Conservation (phyloP, 2,888 invertebrate species). For the Napeogenes sylphis region DNA sequence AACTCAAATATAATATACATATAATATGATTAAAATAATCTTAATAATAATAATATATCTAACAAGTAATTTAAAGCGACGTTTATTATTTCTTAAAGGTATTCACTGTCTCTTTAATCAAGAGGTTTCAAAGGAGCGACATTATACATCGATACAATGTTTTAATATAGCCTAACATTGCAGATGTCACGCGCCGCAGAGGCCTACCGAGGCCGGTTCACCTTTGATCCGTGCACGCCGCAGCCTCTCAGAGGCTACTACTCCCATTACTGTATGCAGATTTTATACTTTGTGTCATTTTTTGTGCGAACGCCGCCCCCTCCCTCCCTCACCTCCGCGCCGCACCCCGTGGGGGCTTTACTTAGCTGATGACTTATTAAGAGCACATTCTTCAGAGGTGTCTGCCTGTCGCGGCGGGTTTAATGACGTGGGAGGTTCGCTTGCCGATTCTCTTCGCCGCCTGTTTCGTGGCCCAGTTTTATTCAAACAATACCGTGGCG, state of each 20-base stretch:
- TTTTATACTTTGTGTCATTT: constrained; percentile 75
- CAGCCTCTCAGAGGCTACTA: constrained; percentile 65
- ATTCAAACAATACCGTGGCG: constrained; percentile 30
- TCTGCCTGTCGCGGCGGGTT: constrained; percentile 69
- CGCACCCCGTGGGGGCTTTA: constrained; percentile 48
- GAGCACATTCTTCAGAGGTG: constrained; percentile 76
- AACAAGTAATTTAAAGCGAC: background rate
- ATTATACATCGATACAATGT: constrained; percentile 24
- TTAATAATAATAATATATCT: background rate
- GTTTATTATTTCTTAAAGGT: background rate
- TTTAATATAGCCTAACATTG: constrained; percentile 28
- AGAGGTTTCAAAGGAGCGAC: constrained; percentile 2
- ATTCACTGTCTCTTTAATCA: constrained; percentile 4
- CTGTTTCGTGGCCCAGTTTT: constrained; percentile 59
- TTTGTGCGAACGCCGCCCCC: constrained; percentile 61
- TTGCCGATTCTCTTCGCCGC: constrained; percentile 50
- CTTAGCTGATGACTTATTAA: constrained; percentile 79
- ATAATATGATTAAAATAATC: background rate
- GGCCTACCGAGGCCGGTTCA: constrained; percentile 35
- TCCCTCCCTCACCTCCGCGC: constrained; percentile 31
- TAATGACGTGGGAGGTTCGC: constrained; percentile 69
- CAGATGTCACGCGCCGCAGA: constrained; percentile 29
- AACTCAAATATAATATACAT: background rate
- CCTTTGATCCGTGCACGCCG: constrained; percentile 62
- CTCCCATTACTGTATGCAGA: constrained; percentile 71